Conservation (phyloP, 2,797 vertebrate species). For the Coregonus sp. region DNA sequence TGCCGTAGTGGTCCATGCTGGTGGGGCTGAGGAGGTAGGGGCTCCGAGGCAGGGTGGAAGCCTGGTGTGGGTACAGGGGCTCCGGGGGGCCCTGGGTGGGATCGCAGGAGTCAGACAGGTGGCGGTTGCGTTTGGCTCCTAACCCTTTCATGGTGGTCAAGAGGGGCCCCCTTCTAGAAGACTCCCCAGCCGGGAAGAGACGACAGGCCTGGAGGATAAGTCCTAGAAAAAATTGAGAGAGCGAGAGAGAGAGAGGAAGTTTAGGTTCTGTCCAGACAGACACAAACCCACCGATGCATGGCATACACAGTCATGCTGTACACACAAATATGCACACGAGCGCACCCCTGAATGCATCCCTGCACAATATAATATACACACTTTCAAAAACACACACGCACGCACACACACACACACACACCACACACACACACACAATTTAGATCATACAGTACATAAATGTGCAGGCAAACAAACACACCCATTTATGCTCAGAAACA, state of each 20-base stretch:
- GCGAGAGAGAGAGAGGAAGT: constrained; percentile 1
- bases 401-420: constrained; percentile 13
- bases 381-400: constrained; percentile 8
- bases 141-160: constrained; percentile 91
- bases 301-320: neutral
- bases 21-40: constrained; percentile 90
- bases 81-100: constrained; percentile 84
- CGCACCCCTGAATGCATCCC: neutral
- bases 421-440: constrained; percentile 14
- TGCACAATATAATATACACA: neutral
- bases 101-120: constrained; percentile 91
- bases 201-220: constrained; percentile 43
- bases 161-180: constrained; percentile 71
- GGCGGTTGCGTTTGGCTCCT: constrained; percentile 90
- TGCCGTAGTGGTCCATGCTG: constrained; percentile 83
- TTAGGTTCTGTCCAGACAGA: neutral
- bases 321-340: neutral
- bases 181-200: constrained; percentile 68
- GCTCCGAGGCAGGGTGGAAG: constrained; percentile 83
- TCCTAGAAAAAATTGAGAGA: constrained; percentile 60
- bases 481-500: constrained; percentile 30
- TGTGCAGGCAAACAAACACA: constrained; percentile 23
- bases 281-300: neutral
- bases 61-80: constrained; percentile 79
- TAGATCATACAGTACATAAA: constrained; percentile 1